These are phyloP conservation scores for Ptyas mucosa DNA, from an alignment of 2,113 vertebrate genomes.

Conservation along the genomic window DNA sequence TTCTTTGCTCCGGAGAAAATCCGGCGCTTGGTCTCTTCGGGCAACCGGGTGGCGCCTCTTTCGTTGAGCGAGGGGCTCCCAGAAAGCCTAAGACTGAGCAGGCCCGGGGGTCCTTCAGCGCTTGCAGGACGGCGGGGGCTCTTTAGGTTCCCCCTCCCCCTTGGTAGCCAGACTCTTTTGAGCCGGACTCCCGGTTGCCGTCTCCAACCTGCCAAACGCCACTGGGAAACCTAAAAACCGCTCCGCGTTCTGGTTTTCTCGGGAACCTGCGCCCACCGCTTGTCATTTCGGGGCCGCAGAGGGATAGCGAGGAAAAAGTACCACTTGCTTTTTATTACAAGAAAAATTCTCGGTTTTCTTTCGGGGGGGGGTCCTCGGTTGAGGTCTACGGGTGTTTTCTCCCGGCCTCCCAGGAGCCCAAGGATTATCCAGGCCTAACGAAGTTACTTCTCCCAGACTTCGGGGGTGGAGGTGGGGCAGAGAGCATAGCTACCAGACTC, in stretches of 20 bases:
- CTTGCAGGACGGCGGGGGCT: neutral
- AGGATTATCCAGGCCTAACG: neutral
- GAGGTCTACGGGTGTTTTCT: neutral
- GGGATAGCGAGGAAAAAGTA: neutral
- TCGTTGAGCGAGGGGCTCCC: neutral
- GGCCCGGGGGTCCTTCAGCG: neutral
- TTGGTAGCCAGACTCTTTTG: neutral
- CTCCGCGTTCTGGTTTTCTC: neutral
- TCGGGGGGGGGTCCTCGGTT: neutral
- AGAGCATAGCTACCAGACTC: neutral
- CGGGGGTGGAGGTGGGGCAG: fast-evolving
- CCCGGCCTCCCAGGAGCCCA: neutral
- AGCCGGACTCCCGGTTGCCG: neutral
- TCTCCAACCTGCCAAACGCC: neutral
- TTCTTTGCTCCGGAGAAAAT: neutral
- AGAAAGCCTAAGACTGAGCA: neutral
- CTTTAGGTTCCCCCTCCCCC: neutral
- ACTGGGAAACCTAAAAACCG: neutral
- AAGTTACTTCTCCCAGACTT: neutral
- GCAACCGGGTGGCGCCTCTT: neutral
- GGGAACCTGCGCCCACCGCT: neutral
- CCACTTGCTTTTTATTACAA: neutral
- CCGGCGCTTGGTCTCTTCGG: neutral
- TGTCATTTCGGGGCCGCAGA: neutral
- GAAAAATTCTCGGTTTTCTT: neutral